Evolutionary conservation across 2,797 vertebrate species (phyloP).

Genomic region (Acanthornis magna): DNA sequence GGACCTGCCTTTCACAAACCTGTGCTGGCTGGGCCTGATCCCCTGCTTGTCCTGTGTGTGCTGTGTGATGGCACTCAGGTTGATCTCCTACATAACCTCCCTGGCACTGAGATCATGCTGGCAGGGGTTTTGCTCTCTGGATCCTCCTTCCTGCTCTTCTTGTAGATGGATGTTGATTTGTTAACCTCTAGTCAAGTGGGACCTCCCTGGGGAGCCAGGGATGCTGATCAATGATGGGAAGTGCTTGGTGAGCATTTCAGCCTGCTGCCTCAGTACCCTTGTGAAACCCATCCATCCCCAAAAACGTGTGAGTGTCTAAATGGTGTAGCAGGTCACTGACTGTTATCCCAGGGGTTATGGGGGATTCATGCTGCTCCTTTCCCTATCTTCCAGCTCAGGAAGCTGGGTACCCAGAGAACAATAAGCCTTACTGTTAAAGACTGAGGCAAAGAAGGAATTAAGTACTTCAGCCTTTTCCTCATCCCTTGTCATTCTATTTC

Average conservation of each 20-base stretch:
- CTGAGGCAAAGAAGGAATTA: neutral
- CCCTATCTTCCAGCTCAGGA: neutral
- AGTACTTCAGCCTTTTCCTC: neutral
- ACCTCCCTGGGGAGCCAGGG: neutral
- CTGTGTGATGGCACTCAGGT: neutral
- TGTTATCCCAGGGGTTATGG: neutral
- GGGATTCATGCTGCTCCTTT: neutral
- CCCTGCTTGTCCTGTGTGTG: neutral
- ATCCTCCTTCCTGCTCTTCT: neutral
- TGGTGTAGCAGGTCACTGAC: neutral
- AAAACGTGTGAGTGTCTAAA: neutral
- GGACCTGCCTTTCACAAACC: neutral
- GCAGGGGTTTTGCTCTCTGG: neutral
- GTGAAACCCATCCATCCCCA: neutral
- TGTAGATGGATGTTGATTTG: neutral
- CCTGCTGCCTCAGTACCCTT: neutral
- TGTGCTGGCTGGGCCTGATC: neutral
- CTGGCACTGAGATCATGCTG: neutral
- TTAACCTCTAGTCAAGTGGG: neutral
- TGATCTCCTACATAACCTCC: neutral
- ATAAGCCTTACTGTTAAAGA: neutral
- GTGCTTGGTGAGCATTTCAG: neutral
- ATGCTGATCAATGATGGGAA: neutral
- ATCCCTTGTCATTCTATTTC: neutral
- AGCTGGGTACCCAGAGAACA: neutral